phyloP scores from a whole-genome alignment of 37 sponge, comb jelly and placozoan species.

The Haliclona indistincta region DNA sequence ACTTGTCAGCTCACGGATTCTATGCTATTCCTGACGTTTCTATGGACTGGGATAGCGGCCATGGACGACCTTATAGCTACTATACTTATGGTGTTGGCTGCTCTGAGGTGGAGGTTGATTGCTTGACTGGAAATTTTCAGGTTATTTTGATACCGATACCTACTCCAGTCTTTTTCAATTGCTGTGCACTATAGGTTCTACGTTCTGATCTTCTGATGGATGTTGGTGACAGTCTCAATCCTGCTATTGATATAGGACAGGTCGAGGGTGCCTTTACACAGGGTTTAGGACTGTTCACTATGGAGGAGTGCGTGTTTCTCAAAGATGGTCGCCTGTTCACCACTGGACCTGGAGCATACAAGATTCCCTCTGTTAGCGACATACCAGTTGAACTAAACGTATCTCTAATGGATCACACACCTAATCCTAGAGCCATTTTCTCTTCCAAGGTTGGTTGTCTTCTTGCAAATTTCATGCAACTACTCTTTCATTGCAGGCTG shows the following conservation, averaged over 20 bases:
- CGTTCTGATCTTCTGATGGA: slow-evolving; percentile 81
- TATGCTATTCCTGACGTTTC: slow-evolving; percentile 29
- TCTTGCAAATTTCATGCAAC: too few species aligned
- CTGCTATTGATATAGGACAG: slow-evolving; percentile 89
- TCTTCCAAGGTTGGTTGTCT: slow-evolving; percentile 68
- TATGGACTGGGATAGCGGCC: slow-evolving; percentile 59
- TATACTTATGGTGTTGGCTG: slow-evolving; percentile 77
- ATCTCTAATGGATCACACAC: slow-evolving; percentile 53
- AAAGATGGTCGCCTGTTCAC: slow-evolving; percentile 61
- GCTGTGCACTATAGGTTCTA: slow-evolving; percentile 32
- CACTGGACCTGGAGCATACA: slow-evolving; percentile 81
- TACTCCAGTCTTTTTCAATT: too few species aligned
- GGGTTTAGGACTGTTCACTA: slow-evolving; percentile 68
- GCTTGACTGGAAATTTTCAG: slow-evolving; percentile 70
- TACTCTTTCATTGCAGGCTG: too few species aligned
- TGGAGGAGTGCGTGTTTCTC: slow-evolving; percentile 70
- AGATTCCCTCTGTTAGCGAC: slow-evolving; percentile 79
- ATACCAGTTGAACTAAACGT: slow-evolving; percentile 78
- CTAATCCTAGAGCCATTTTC: slow-evolving; percentile 77
- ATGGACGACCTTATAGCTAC: slow-evolving; percentile 59
- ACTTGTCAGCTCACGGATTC: slow-evolving; percentile 86
- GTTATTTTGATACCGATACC: too few species aligned
- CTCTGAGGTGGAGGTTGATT: slow-evolving; percentile 81
- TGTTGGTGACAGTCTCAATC: slow-evolving; percentile 84
- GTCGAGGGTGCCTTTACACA: slow-evolving; percentile 84